Percentiles rank a stretch among this genome's conserved stretches.
These are phyloP conservation scores for Zosterops hypoxanthus DNA, from an alignment of 2,113 vertebrate species.

Conservation along the genomic window DNA sequence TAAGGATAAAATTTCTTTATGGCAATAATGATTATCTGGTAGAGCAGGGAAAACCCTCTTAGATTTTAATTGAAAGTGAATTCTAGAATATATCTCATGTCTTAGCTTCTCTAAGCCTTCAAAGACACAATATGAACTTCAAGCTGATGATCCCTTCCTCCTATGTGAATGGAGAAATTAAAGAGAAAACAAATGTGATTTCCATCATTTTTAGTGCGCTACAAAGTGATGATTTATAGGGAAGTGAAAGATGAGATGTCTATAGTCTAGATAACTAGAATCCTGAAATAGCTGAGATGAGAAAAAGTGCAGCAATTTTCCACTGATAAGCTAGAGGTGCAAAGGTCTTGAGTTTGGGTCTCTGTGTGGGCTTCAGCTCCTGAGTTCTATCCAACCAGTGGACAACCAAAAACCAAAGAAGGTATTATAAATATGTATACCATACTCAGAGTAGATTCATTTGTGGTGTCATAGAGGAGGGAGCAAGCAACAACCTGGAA, in stretches of 20 bases:
- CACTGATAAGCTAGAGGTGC: neutral
- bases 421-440: neutral
- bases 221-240: neutral
- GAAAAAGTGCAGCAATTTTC: neutral
- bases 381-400: neutral
- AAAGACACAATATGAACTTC: neutral
- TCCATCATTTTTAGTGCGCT: neutral
- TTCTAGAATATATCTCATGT: neutral
- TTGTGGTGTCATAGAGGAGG: neutral
- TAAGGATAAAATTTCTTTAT: neutral
- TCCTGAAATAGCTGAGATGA: neutral
- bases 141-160: neutral
- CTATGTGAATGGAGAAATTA: neutral
- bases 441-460: neutral
- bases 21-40: neutral
- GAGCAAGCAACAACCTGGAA: neutral
- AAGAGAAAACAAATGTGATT: neutral
- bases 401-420: neutral
- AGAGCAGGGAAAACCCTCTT: neutral
- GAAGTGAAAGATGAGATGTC: neutral
- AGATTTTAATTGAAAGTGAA: neutral
- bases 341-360: neutral
- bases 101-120: neutral
- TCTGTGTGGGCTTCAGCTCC: neutral
- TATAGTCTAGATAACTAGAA: neutral